Percentiles rank a stretch among this genome's conserved stretches.
These are phyloP conservation scores for Cerastis leucographa DNA, from an alignment of 2,888 invertebrate genomes.

Conservation along the genomic window DNA sequence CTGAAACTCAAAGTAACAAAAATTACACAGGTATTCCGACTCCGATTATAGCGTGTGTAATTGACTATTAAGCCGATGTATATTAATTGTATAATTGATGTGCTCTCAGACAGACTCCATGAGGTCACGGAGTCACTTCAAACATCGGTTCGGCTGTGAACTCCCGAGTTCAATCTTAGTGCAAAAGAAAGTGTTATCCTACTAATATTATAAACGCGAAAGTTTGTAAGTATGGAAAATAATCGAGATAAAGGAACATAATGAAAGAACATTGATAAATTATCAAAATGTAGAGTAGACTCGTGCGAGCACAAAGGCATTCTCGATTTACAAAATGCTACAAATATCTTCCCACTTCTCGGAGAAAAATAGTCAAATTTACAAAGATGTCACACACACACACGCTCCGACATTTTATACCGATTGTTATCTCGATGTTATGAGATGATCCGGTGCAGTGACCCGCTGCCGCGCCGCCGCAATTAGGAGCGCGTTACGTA, in stretches of 20 bases:
- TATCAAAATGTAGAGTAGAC: neutral
- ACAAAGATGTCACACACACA: neutral
- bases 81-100: slow-evolving; percentile 22
- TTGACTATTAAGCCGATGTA: neutral
- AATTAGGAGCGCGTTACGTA: slow-evolving; percentile 59
- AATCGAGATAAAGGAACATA: too few relatives aligned
- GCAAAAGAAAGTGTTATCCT: neutral
- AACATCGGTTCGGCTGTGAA: slow-evolving; percentile 1
- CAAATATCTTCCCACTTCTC: neutral
- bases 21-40: neutral
- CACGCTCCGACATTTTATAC: slow-evolving; percentile 1
- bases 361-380: neutral
- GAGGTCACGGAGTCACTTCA: neutral
- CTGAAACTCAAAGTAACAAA: neutral
- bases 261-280: neutral
- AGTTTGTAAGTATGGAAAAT: too few relatives aligned
- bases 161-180: neutral
- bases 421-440: slow-evolving; percentile 36
- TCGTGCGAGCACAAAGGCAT: neutral
- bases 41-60: slow-evolving; percentile 1
- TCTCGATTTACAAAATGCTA: neutral
- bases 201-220: too few relatives aligned
- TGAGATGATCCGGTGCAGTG: slow-evolving; percentile 46
- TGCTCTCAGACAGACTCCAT: neutral
- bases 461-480: slow-evolving; percentile 9